Evolutionary conservation across 1,140 invertebrate species (phyloP).

Genomic region (Solenopsis invicta): DNA sequence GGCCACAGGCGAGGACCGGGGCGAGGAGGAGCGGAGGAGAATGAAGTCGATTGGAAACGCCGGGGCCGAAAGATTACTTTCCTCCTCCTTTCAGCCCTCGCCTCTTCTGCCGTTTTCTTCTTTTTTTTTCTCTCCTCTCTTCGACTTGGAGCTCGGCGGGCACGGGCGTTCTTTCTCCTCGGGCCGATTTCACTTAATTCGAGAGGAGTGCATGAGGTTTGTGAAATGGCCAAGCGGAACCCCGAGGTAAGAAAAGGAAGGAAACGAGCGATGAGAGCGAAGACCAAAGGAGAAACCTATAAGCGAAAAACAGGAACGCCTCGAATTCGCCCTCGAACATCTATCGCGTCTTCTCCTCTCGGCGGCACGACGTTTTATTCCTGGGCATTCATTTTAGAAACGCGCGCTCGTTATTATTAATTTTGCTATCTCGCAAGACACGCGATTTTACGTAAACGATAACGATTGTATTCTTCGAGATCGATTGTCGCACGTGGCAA

Average conservation of each 20-base stretch:
- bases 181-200: slow-evolving; percentile 80
- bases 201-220: slow-evolving; percentile 71
- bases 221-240: slow-evolving; percentile 64
- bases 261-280: slow-evolving; percentile 50
- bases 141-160: slow-evolving; percentile 42
- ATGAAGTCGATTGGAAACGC: slow-evolving; percentile 82
- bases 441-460: slow-evolving; percentile 18
- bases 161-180: slow-evolving; percentile 71
- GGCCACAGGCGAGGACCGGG: slow-evolving; percentile 49
- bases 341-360: slow-evolving; percentile 40
- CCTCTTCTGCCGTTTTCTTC: not conserved
- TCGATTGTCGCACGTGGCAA: not conserved
- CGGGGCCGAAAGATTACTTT: slow-evolving; percentile 78
- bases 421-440: slow-evolving; percentile 8
- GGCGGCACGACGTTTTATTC: slow-evolving; percentile 6
- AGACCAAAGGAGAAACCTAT: slow-evolving; percentile 63
- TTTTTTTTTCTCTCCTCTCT: not conserved
- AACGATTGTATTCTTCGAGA: not conserved
- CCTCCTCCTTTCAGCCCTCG: slow-evolving; percentile 29
- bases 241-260: slow-evolving; percentile 31
- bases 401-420: slow-evolving; percentile 50
- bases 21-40: slow-evolving; percentile 50
- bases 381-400: slow-evolving; percentile 23
- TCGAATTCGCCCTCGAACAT: slow-evolving; percentile 31
- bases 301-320: slow-evolving; percentile 41